Evolutionary conservation across 2,797 vertebrate species (phyloP), one percentile per base, ranked within the genome.

Genomic region (Acrossocheilus wenchowensis): DNA sequence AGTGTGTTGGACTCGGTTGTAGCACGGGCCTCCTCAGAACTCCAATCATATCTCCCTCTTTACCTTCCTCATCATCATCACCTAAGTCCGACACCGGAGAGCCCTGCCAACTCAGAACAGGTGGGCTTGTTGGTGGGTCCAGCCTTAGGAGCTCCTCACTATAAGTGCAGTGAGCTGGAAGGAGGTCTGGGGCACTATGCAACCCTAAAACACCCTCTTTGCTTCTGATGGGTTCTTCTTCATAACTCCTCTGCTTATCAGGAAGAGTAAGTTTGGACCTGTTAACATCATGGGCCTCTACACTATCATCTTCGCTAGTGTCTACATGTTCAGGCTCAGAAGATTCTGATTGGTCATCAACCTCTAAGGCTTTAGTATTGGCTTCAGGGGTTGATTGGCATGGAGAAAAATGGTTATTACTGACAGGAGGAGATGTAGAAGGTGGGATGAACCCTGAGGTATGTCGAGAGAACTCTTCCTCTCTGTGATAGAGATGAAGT

Each of bases 41-140:
- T 84, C 93, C 45, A 12, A 71, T 74, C 52, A 89, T 80, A 57
- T 86, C 93, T 82, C 93, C 93, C 68, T 93, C 92, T 1, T 94
- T 89, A 26, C 93, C 94, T 30, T 95, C 95, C 43, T 95, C 95
- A 3, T 95, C 95, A 3, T 95, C 95, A 69, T 96, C 95, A 57
- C 91, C 93, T 34, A 95, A 68, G 60, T 90, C 89, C 1, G 95
- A 95, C 2, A 95, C 94, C 0, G 95, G 95, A 54, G 96, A 96
- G 54, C 95, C 96, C 89, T 96, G 96, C 94, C 95, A 95, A 91
- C 95, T 96, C 73, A 96, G 94, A 57, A 95, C 94, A 39, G 95
- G 96, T 11, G 95, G 96, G 15, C 95, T 96, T 88, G 94, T 94
- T 8, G 95, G 92, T 45, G 94, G 93, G 87, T 95, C 94, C 89